Conservation (phyloP, 2,797 vertebrate genomes). For the Esox masquinongy region DNA sequence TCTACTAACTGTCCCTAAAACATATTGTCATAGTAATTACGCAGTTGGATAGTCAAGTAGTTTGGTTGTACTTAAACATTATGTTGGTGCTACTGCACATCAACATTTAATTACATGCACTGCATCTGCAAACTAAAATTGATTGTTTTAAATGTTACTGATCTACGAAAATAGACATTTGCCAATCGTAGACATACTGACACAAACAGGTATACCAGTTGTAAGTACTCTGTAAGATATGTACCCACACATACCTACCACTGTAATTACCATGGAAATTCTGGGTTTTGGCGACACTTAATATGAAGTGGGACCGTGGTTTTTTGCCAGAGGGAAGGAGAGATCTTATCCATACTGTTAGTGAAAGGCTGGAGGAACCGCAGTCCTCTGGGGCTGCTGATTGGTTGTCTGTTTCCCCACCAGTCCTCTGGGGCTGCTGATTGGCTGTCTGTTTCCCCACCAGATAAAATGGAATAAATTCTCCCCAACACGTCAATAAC, state of each 20-base stretch:
- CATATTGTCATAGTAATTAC: neutral
- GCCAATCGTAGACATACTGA: neutral
- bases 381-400: neutral
- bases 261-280: neutral
- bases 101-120: neutral
- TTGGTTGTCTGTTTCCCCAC: neutral
- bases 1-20: neutral
- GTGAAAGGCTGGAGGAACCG: neutral
- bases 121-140: neutral
- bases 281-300: neutral
- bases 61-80: neutral
- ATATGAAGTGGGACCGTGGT: no score
- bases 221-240: neutral
- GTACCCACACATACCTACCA: neutral
- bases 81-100: neutral
- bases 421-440: neutral
- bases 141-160: neutral
- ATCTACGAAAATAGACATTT: neutral
- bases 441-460: neutral
- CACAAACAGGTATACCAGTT: neutral
- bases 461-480: neutral
- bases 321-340: neutral
- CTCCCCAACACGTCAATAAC: neutral
- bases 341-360: neutral
- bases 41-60: neutral